A percentile compares a stretch with the other conserved stretches of the same genome.
Evolutionary conservation across 2,113 vertebrate species (phyloP).

Genomic region (Aegotheles bennettii): DNA sequence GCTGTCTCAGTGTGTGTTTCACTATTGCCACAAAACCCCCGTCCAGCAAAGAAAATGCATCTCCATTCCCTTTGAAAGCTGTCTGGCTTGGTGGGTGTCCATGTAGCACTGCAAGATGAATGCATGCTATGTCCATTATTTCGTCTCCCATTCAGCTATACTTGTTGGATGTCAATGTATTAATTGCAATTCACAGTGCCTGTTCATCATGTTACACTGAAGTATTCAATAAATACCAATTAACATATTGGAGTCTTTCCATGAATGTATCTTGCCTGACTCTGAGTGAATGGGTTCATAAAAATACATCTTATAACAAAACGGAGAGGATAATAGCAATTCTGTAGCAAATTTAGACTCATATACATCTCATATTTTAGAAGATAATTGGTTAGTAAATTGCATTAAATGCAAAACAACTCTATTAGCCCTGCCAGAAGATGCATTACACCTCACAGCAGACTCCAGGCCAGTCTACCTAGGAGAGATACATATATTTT

Average conservation of each 20-base stretch:
- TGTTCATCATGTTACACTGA: background rate
- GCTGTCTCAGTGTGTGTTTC: background rate
- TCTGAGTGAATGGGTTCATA: background rate
- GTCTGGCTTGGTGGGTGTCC: background rate
- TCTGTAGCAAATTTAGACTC: background rate
- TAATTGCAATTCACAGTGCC: background rate
- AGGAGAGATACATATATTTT: background rate
- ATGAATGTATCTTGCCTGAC: background rate
- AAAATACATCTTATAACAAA: background rate
- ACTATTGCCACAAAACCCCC: background rate
- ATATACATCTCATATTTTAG: background rate
- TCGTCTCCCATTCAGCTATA: constrained; percentile 5
- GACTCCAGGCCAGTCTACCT: background rate
- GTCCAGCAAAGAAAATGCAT: background rate
- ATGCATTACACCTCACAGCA: background rate
- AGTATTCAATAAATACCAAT: constrained; percentile 35
- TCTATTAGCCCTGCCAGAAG: background rate
- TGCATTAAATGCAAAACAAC: background rate
- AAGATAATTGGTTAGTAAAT: background rate
- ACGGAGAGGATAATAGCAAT: background rate
- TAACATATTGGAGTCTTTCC: background rate
- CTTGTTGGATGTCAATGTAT: background rate
- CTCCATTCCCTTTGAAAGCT: background rate
- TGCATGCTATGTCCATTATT: background rate
- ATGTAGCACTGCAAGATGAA: background rate